Base-by-base conservation (phyloP, 2,888 invertebrate species). In the Timandra comae region DNA sequence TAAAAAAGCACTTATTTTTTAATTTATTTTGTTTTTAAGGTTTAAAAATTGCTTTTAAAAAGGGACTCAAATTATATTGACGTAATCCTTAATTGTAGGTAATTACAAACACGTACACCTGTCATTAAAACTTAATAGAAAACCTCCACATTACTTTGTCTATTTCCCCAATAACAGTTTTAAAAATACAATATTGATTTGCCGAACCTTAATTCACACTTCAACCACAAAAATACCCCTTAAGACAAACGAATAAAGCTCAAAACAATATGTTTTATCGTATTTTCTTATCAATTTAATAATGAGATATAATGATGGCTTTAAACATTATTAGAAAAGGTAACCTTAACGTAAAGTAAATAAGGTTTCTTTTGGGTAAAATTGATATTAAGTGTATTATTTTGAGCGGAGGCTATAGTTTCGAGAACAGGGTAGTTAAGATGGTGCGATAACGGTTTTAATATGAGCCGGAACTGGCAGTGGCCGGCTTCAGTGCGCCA, bases 401-500 rank as follows among this genome's bases (percentile, higher is more conserved):
- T 81, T 80, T 75, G 73, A 70, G 61, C 51, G 57, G 60, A 63
- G 67, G 72, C 69, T 67, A 63, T 73, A 81, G 79, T 81, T 84
- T 84, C 66, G 69, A 84, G 80, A 77, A 77, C 71, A 63, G 62
- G 71, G 79, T 61, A 77, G 84, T 84, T 84, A 78, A 84, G 84
- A 85, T 84, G 63, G 65, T 43, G 46, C 78, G 84, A 85, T 85
- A 84, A 76, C 66, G 51, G 68, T 73, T 79, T 82, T 84, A 82
- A 84, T 85, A 84, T 73, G 78, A 82, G 81, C 72, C 84, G 84
- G 84, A 82, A 84, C 70, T 62, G 58, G 59, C 52, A 47, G 47
- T 57, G 61, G 62, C 53, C 54, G 63, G 70, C 59, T 63, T 59
- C 61, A 52, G 63, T 55, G 52, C 59, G 53, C 58, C 49, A 58